Percentiles rank a stretch among this genome's conserved stretches.
Conservation (phyloP, 2,797 vertebrate genomes). For the Sebastes cheni region DNA sequence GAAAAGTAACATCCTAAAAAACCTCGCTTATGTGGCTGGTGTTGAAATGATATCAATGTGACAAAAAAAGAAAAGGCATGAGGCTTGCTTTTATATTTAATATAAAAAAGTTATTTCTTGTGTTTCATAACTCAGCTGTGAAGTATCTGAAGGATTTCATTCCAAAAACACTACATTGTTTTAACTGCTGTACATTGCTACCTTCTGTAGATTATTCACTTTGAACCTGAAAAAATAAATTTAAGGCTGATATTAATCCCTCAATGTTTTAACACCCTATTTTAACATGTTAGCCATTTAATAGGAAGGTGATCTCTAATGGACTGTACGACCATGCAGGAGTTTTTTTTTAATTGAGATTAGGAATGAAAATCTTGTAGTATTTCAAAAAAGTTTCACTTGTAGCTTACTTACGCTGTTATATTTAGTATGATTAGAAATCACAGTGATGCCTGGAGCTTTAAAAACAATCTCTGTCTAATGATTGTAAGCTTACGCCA, state of each 20-base stretch:
- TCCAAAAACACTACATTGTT: slow-evolving; percentile 26
- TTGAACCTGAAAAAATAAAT: slow-evolving; percentile 27
- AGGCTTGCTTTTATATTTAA: slow-evolving; percentile 40
- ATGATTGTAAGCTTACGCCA: slow-evolving; percentile 81
- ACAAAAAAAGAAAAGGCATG: slow-evolving; percentile 23
- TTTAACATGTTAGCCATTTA: slow-evolving; percentile 14
- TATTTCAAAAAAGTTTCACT: slow-evolving; percentile 42
- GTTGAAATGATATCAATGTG: slow-evolving; percentile 66
- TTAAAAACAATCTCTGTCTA: slow-evolving; percentile 73
- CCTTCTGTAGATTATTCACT: slow-evolving; percentile 34
- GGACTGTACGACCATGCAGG: slow-evolving; percentile 11
- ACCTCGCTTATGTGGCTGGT: slow-evolving; percentile 76
- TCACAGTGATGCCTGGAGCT: slow-evolving; percentile 80
- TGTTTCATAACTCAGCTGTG: slow-evolving; percentile 20
- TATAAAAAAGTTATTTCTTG: slow-evolving; percentile 30
- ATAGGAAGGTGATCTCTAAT: slow-evolving; percentile 14
- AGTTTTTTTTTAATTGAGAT: slow-evolving; percentile 17
- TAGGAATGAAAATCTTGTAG: slow-evolving; percentile 50
- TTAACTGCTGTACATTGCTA: slow-evolving; percentile 39
- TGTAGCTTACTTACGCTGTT: slow-evolving; percentile 77
- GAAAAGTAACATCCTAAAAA: slow-evolving; percentile 58
- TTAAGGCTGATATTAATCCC: slow-evolving; percentile 29
- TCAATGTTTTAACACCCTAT: slow-evolving; percentile 2
- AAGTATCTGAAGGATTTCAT: slow-evolving; percentile 38
- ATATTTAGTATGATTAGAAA: slow-evolving; percentile 69